Conservation (phyloP, 2,797 vertebrate genomes). For the Lycodopsis pacificus region DNA sequence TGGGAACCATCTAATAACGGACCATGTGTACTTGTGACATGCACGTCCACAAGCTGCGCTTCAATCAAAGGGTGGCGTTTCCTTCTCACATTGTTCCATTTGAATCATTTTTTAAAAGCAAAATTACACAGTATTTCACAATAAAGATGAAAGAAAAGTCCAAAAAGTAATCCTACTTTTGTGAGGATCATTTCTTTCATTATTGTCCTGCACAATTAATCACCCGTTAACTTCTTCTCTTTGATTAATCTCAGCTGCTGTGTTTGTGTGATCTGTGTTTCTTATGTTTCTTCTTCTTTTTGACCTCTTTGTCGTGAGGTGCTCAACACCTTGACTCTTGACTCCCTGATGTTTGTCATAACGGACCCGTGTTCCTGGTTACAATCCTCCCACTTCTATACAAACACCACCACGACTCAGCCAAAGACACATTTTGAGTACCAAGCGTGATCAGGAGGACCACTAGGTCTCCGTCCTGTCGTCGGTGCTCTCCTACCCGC, state of each 20-base stretch:
- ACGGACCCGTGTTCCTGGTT: no score
- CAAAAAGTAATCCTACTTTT: not conserved
- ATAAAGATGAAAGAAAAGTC: not conserved
- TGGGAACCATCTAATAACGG: not conserved
- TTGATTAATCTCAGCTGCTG: no score
- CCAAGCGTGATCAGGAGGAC: not conserved
- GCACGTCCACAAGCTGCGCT: not conserved
- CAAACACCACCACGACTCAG: no score
- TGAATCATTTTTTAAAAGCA: not conserved
- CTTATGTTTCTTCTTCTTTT: no score
- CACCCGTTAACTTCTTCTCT: no score
- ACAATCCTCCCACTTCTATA: no score
- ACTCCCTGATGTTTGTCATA: no score
- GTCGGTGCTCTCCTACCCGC: conserved; percentile 78
- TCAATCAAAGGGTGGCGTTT: not conserved
- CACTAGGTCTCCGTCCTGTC: not conserved
- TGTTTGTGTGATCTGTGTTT: no score
- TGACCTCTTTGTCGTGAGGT: no score
- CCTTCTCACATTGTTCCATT: not conserved
- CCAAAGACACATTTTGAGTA: not conserved
- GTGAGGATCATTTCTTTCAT: not conserved
- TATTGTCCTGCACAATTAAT: no score
- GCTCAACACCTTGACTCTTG: no score
- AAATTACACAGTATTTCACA: not conserved
- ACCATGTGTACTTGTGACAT: not conserved